phyloP scores from a whole-genome alignment of 35 echinoderm and acorn worm genomes.

The Apostichopus californicus region DNA sequence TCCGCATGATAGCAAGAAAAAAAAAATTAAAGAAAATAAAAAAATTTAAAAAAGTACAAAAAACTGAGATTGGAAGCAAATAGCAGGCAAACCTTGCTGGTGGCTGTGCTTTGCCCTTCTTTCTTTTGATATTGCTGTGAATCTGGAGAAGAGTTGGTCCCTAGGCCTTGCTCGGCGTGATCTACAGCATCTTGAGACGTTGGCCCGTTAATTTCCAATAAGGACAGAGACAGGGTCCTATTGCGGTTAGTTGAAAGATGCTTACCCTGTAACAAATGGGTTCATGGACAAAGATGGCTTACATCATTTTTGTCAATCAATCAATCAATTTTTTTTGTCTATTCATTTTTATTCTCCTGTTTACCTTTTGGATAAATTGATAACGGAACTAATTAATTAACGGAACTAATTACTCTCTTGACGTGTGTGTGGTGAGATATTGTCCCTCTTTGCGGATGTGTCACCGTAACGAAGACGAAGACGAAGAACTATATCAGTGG shows the following conservation, averaged over 20 bases:
- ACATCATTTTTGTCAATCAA: neutral
- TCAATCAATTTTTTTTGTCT: no score
- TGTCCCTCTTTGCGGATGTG: no score
- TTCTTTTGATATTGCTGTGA: conserved; percentile 19
- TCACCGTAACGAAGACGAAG: no score
- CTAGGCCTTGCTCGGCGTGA: conserved; percentile 2
- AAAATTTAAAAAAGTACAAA: neutral
- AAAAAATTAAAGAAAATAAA: neutral
- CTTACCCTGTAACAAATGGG: conserved; percentile 8
- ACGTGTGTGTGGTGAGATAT: no score
- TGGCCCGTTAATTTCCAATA: neutral
- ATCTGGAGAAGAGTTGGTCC: neutral
- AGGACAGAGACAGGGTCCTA: conserved; percentile 11
- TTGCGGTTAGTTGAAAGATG: conserved; percentile 5
- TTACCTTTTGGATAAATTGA: no score
- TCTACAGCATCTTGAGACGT: neutral
- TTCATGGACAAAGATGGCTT: conserved; percentile 1
- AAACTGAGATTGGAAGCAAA: conserved; percentile 12
- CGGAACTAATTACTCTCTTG: no score
- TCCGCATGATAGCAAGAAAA: neutral
- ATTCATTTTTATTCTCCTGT: no score
- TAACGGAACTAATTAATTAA: no score
- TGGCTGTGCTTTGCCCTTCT: conserved; percentile 16
- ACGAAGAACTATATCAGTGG: no score
- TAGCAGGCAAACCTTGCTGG: conserved; percentile 36